phyloP scores from a whole-genome alignment of 2,888 invertebrate species.

The Lissonota sp. region DNA sequence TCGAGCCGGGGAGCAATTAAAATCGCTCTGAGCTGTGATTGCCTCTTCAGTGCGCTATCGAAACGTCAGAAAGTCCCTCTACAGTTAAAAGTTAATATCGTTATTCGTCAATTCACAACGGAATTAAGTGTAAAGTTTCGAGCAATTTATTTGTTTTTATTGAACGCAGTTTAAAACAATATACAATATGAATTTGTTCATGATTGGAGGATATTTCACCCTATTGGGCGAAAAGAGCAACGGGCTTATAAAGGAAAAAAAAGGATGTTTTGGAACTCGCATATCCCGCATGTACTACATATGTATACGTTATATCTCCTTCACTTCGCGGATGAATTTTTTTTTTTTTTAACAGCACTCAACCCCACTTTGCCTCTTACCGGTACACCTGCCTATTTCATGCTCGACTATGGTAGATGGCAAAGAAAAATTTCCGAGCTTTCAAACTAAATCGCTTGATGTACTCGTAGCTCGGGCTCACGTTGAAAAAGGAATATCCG shows the following conservation, averaged over 20 bases:
- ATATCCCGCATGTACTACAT: too few species aligned
- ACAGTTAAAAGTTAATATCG: constrained; percentile 17
- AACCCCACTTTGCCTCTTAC: constrained; percentile 6
- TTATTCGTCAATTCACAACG: constrained; percentile 20
- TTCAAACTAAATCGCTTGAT: not conserved
- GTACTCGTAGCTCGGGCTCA: too few species aligned
- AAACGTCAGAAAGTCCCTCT: constrained; percentile 19
- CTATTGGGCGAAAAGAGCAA: not conserved
- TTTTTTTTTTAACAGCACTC: constrained; percentile 16
- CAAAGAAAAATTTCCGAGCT: constrained; percentile 10
- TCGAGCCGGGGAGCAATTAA: constrained; percentile 53
- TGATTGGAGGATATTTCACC: not conserved
- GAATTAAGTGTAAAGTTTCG: not conserved
- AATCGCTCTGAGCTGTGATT: constrained; percentile 42
- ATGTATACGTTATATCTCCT: not conserved
- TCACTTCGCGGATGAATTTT: not conserved
- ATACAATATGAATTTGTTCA: not conserved
- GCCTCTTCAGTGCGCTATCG: constrained; percentile 38
- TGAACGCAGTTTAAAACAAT: not conserved
- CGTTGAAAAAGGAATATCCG: constrained; percentile 18
- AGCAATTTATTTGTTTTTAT: not conserved
- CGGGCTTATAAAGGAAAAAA: not conserved
- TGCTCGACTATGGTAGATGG: not conserved
- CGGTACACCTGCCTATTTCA: not conserved
- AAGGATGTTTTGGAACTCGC: too few species aligned